A percentile compares a stretch with the other conserved stretches of the same genome.
Evolutionary conservation across 2,888 invertebrate species (phyloP).

Genomic region (Rhamphomyia laevipes): DNA sequence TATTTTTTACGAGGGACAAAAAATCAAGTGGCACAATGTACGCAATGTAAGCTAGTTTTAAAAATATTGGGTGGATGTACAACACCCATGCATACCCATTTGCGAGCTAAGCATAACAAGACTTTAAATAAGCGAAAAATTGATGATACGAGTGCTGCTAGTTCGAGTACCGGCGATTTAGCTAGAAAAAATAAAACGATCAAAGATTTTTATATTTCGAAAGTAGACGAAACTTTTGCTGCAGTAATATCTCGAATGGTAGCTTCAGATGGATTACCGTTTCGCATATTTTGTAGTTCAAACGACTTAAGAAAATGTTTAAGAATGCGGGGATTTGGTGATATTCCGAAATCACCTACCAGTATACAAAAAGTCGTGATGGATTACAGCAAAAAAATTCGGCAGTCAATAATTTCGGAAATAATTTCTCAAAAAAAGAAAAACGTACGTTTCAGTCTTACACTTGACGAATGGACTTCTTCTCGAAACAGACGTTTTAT

Average conservation of each 20-base stretch:
- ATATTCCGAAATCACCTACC: neutral
- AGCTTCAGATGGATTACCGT: conserved; percentile 1
- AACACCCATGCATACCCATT: neutral
- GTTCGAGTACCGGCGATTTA: neutral
- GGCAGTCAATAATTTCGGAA: neutral
- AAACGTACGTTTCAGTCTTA: neutral
- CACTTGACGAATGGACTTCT: conserved; percentile 3
- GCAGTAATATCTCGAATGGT: conserved; percentile 1
- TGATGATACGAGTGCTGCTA: neutral
- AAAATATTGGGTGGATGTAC: neutral
- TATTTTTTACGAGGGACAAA: neutral
- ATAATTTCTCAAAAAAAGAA: neutral
- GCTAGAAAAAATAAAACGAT: neutral
- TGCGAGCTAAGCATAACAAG: neutral
- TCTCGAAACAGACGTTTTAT: conserved; percentile 1
- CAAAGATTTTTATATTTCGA: neutral
- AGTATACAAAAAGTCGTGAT: neutral
- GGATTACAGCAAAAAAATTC: neutral
- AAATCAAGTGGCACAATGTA: neutral
- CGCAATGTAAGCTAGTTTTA: neutral
- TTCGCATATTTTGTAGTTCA: conserved; percentile 1
- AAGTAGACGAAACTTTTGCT: neutral
- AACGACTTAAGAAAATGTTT: neutral
- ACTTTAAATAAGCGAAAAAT: neutral
- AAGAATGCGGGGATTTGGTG: neutral